These are phyloP conservation scores for Chlorospingus semifuscus DNA, from an alignment of 2,797 vertebrate species.

Conservation along the genomic window DNA sequence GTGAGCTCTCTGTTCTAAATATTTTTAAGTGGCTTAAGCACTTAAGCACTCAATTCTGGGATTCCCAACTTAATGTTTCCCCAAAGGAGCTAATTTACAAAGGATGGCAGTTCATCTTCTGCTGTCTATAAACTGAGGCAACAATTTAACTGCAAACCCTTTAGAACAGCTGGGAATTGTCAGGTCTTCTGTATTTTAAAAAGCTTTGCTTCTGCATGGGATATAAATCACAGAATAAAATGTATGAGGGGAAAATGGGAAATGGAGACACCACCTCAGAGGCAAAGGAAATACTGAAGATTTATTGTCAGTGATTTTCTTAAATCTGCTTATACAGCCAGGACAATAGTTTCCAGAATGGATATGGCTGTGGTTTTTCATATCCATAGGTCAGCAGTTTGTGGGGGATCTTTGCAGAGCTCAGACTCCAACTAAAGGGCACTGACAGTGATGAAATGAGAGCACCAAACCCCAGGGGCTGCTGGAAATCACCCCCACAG, in stretches of 20 bases:
- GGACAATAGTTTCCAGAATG: not conserved
- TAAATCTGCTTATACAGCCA: not conserved
- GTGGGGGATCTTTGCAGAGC: not conserved
- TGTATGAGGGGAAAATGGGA: not conserved
- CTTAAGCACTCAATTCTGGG: not conserved
- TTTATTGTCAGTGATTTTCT: not conserved
- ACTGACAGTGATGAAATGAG: not conserved
- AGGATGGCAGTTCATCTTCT: not conserved
- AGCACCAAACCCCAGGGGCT: not conserved
- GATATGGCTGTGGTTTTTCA: not conserved
- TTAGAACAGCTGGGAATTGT: not conserved
- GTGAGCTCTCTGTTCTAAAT: not conserved
- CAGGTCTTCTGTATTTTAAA: not conserved
- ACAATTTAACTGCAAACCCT: not conserved
- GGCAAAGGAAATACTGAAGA: not conserved
- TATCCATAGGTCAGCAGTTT: not conserved
- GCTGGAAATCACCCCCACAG: not conserved
- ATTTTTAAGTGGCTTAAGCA: not conserved
- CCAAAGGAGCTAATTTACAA: not conserved
- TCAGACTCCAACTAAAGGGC: not conserved
- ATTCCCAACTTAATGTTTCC: not conserved
- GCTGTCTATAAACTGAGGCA: not conserved
- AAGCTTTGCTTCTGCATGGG: not conserved
- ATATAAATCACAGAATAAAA: not conserved
- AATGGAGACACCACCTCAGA: not conserved